Percentiles rank a stretch among this genome's conserved stretches.
Evolutionary conservation across 2,888 invertebrate species (phyloP).

Genomic region (Eurytoma californica): DNA sequence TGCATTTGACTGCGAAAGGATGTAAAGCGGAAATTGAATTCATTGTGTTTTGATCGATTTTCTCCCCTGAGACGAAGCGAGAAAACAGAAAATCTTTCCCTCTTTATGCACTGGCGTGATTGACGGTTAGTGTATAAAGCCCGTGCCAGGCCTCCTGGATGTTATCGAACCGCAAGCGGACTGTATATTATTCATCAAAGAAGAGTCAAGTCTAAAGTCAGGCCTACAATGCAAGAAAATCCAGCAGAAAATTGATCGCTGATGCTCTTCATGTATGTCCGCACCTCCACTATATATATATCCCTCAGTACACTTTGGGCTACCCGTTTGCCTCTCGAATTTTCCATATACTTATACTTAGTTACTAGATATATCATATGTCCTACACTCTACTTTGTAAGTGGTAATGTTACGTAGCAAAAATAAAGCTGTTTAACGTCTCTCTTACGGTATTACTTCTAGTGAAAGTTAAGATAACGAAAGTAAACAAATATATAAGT

Average conservation of each 20-base stretch:
- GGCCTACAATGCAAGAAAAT: constrained; percentile 5
- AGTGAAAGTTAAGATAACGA: too few relatives aligned
- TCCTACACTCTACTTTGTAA: not conserved
- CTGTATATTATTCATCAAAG: constrained; percentile 39
- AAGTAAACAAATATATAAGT: too few relatives aligned
- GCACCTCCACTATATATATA: too few relatives aligned
- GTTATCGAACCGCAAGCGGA: not conserved
- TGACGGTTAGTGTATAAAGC: not conserved
- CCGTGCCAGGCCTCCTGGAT: not conserved
- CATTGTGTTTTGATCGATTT: constrained; percentile 9
- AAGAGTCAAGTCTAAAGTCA: constrained; percentile 25
- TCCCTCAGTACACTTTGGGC: too few relatives aligned
- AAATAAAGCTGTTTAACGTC: not conserved
- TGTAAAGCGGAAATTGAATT: too few relatives aligned
- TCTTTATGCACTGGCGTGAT: not conserved
- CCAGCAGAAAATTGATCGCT: constrained; percentile 28
- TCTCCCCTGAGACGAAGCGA: not conserved
- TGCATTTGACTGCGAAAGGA: too few relatives aligned
- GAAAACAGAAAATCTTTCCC: constrained; percentile 14
- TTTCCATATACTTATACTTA: too few relatives aligned
- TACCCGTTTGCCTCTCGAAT: too few relatives aligned
- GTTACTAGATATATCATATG: too few relatives aligned
- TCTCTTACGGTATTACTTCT: too few relatives aligned
- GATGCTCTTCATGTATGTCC: constrained; percentile 1
- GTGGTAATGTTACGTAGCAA: not conserved